Base-by-base conservation (phyloP, 92 coral and sea anemone genomes). In the Epizoanthus stellaris region DNA sequence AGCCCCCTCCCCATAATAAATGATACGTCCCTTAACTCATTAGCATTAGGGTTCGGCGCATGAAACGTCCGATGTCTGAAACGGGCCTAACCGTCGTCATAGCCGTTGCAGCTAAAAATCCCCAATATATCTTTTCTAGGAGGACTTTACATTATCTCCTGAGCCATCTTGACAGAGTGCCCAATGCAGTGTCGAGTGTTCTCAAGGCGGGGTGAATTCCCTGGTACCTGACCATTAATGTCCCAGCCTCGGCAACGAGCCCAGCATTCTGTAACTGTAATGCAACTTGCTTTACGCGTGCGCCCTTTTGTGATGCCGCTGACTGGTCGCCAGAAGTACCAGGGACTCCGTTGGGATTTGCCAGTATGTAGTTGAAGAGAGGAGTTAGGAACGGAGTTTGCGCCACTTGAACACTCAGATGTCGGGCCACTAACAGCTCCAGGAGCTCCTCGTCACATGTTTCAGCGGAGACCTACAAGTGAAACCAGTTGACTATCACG, bases 371-470 rank as follows among this genome's bases (percentile, higher is more conserved):
- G 85, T 73, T 87, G 1, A 96, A 77, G 47, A 91, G 86, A 45
- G 93, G 89, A 43, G 93, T 84, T n/a, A 96, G 95, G 89, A 89
- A 96, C 8, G 93, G 91, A 14, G 99, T 96, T 70, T 85, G 85
- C 2, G 98, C 95, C 3, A 91, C 93, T 63, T 88, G 91, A 4
- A 90, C 88, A 2, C 91, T 89, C 6, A 94, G 86, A 69, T 91
- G 89, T 49, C 38, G 87, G 59, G 80, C 76, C 71, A 92, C 62
- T 5, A 94, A 67, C 74, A 86, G 89, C 52, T 93, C 95, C 62
- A 96, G 82, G 21, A 94, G 88, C 73, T 96, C 97, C 36, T 94
- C 91, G 80, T 96, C 99, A 86, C 95, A 96, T 1, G 92, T 92
- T 56, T 81, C 91, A 68, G 90, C 75, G 49, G 71, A 67, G 52